These are phyloP conservation scores for Antheraea assamensis DNA, from an alignment of 2,888 invertebrate genomes.

Conservation along the genomic window DNA sequence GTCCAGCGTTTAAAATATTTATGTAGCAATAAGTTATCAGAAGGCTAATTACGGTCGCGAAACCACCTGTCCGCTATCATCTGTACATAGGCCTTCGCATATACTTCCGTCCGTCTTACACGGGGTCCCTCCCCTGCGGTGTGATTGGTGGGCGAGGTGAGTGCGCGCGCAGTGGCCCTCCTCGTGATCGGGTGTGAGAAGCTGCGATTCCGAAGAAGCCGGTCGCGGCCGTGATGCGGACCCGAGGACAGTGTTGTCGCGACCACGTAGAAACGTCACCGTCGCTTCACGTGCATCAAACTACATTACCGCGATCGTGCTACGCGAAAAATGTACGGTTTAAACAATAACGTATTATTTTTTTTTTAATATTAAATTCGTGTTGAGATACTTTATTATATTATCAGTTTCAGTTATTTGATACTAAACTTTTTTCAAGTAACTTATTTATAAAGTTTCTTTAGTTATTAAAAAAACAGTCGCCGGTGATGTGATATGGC, in stretches of 20 bases:
- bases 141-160: constrained; percentile 65
- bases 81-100: constrained; percentile 82
- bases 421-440: background rate
- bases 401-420: background rate
- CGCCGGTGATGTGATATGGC: constrained; percentile 79
- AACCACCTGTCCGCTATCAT: constrained; percentile 82
- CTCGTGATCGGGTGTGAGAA: constrained; percentile 67
- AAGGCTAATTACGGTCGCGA: constrained; percentile 79
- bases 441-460: constrained; percentile 18
- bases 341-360: constrained; percentile 3
- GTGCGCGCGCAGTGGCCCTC: constrained; percentile 80
- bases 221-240: constrained; percentile 70
- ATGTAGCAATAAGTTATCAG: constrained; percentile 79
- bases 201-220: constrained; percentile 68
- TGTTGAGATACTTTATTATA: background rate
- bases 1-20: constrained; percentile 74
- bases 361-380: background rate
- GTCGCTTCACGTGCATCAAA: constrained; percentile 36
- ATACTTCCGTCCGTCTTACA: constrained; percentile 82
- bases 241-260: constrained; percentile 67
- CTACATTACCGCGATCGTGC: constrained; percentile 35
- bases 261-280: constrained; percentile 60
- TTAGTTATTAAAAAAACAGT: constrained; percentile 26
- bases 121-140: constrained; percentile 73
- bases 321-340: constrained; percentile 34